These are phyloP conservation scores for Drosophila willistoni DNA, from an alignment of 1,140 invertebrate genomes.

Conservation along the genomic window DNA sequence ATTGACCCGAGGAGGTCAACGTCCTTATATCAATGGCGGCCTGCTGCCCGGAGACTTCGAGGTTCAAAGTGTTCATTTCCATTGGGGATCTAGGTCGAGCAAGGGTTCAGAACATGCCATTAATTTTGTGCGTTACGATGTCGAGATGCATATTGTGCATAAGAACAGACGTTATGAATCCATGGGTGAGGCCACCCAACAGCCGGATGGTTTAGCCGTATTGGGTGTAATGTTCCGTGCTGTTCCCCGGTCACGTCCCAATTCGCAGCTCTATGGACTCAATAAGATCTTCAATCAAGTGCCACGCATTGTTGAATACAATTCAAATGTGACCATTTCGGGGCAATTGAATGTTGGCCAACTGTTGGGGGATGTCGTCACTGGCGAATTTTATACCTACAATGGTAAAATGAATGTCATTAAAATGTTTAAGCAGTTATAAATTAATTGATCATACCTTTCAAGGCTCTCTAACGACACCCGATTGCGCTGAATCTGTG, in stretches of 20 bases:
- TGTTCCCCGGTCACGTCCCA: background rate
- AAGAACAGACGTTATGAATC: slow-evolving; percentile 54
- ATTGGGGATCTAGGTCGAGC: slow-evolving; percentile 84
- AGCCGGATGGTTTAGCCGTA: slow-evolving; percentile 63
- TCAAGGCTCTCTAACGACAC: slow-evolving; percentile 92
- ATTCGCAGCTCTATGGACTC: slow-evolving; percentile 24
- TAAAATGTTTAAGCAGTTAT: too few relatives aligned
- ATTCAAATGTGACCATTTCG: slow-evolving; percentile 41
- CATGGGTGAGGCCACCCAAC: slow-evolving; percentile 43
- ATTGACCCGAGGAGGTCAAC: slow-evolving; percentile 33
- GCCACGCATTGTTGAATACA: slow-evolving; percentile 38
- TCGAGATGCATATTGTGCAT: slow-evolving; percentile 78
- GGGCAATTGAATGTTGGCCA: slow-evolving; percentile 30
- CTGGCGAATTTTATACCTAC: slow-evolving; percentile 60
- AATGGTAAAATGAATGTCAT: slow-evolving; percentile 34
- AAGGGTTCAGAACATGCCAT: slow-evolving; percentile 70
- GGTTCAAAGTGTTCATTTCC: slow-evolving; percentile 87
- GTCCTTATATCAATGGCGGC: slow-evolving; percentile 87
- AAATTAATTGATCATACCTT: background rate
- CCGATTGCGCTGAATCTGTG: slow-evolving; percentile 69
- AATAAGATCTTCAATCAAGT: slow-evolving; percentile 58
- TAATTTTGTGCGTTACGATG: slow-evolving; percentile 52
- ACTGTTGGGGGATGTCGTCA: slow-evolving; percentile 54
- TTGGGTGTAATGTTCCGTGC: slow-evolving; percentile 57
- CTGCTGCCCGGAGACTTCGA: slow-evolving; percentile 85